phyloP scores from a whole-genome alignment of 2,113 vertebrate genomes.

The Carassius carassius region DNA sequence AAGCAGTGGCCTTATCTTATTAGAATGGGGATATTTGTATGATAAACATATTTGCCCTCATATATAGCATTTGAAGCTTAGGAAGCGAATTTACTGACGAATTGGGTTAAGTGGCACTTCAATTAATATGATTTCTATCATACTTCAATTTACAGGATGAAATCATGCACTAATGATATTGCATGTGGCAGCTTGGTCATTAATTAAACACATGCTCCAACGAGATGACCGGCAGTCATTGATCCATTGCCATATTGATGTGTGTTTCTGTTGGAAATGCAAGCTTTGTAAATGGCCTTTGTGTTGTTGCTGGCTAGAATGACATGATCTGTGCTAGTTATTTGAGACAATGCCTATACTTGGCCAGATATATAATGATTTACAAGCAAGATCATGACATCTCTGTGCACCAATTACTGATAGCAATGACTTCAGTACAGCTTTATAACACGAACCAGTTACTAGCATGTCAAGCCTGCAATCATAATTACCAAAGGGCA shows the following conservation, averaged over 20 bases:
- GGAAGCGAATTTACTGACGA: not conserved
- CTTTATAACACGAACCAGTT: not conserved
- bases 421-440: not conserved
- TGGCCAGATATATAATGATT: slow-evolving; percentile 6
- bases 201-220: slow-evolving; percentile 63
- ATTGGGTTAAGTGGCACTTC: slow-evolving; percentile 34
- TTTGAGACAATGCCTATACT: not conserved
- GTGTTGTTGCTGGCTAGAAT: slow-evolving; percentile 20
- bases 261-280: slow-evolving; percentile 21
- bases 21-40: slow-evolving; percentile 19
- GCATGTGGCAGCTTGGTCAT: slow-evolving; percentile 55
- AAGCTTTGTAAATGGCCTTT: slow-evolving; percentile 28
- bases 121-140: slow-evolving; percentile 54
- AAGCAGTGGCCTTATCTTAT: slow-evolving; percentile 19
- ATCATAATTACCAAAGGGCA: not conserved
- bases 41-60: not conserved
- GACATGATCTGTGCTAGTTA: slow-evolving; percentile 18
- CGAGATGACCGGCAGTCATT: slow-evolving; percentile 45
- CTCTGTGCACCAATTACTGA: not conserved
- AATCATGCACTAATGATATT: slow-evolving; percentile 62
- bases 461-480: not conserved
- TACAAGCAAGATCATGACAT: not conserved
- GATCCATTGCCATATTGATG: slow-evolving; percentile 44
- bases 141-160: slow-evolving; percentile 59
- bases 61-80: slow-evolving; percentile 12